Evolutionary conservation across 2,888 invertebrate species (phyloP), one percentile per base, ranked within the genome.

Genomic region (Lottia gigantea): DNA sequence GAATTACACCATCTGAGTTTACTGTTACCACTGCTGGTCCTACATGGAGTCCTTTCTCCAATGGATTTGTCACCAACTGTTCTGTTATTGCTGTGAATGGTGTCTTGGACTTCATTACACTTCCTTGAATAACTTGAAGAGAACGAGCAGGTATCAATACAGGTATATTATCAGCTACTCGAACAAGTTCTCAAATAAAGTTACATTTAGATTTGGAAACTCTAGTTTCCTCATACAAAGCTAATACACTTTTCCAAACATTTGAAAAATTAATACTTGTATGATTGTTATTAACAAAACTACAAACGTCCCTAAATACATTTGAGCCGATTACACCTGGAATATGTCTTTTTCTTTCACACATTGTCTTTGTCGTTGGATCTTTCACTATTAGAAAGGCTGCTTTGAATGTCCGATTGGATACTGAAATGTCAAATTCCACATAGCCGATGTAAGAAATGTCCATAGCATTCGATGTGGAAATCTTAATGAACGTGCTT

Each of bases 391-490:
- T 40, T 3, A 40, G 40, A 40, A 40, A 40, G 15, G 25, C 65
- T 23, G n/a, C 47, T 40, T 68, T 49, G 15, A 64, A 62, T 47
- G 26, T 61, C 6, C 61, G 47, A 16, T 66, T 64, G 23, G 62
- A 68, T 65, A 71, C 26, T 31, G 15, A 19, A 16, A 71, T n/a
- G 23, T 70, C 64, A 25, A 65, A 45, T 19, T 68, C 62, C 7
- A 68, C 25, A 61, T 65, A 71, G 49, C 71, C 71, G 16, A 67
- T 16, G 55, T 62, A 67, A 25, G 67, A 67, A 47, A 71, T 68
- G 16, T 64, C 64, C 64, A 15, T 16, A 1, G 68, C 68, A 71
- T 71, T 71, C 14, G 71, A 55, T 11, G 68, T 62, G 15, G 45
- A 46, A 16, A 67, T 40, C 45, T 61, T 45, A 47, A 71, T 63